Conservation (phyloP, 2,888 invertebrate genomes). For the Leptura quadrifasciata region DNA sequence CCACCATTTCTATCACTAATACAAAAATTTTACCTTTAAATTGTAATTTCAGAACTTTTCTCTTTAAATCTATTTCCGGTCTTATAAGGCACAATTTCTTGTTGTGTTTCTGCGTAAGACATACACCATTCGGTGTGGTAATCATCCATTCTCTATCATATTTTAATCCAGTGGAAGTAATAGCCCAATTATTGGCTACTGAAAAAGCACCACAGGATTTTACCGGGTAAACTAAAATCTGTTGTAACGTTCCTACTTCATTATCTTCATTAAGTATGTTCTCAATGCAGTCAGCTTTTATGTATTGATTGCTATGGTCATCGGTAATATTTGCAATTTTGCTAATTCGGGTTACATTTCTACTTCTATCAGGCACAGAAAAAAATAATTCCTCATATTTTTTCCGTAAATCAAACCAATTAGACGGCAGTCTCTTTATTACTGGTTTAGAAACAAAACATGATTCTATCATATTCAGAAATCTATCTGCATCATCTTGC, state of each 20-base stretch:
- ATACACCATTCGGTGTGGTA: slow-evolving; percentile 85
- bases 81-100: slow-evolving; percentile 85
- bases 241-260: slow-evolving; percentile 60
- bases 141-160: slow-evolving; percentile 98
- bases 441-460: slow-evolving; percentile 81
- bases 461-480: slow-evolving; percentile 84
- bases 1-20: background rate
- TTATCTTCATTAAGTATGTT: background rate
- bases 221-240: slow-evolving; percentile 86
- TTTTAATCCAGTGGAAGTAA: slow-evolving; percentile 86
- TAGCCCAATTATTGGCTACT: slow-evolving; percentile 81
- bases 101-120: slow-evolving; percentile 91
- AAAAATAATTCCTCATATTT: slow-evolving; percentile 41
- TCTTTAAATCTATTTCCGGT: slow-evolving; percentile 82
- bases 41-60: slow-evolving; percentile 76
- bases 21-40: slow-evolving; percentile 77
- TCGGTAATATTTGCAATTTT: background rate
- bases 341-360: background rate
- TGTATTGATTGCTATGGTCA: background rate
- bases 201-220: slow-evolving; percentile 92
- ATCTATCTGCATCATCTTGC: slow-evolving; percentile 81
- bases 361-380: background rate
- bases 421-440: slow-evolving; percentile 63
- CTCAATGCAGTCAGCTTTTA: background rate
- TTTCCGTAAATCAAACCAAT: slow-evolving; percentile 35